Conservation (phyloP, 2,113 vertebrate genomes). For the Pampusana beccarii region DNA sequence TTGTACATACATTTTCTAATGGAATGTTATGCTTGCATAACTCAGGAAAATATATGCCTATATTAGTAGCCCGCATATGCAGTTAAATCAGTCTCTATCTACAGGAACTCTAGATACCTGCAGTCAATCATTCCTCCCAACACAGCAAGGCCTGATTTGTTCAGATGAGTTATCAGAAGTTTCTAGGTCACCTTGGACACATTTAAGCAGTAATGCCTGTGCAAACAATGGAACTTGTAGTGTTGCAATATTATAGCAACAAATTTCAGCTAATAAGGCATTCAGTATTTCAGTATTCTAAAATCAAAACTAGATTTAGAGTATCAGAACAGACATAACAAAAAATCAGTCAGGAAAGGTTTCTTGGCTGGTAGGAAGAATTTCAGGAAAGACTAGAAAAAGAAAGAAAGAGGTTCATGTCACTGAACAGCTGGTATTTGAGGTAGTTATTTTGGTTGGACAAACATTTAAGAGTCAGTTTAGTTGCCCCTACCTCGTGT, state of each 20-base stretch:
- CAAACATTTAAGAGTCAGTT: neutral
- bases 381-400: neutral
- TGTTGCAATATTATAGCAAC: neutral
- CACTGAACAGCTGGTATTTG: neutral
- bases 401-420: neutral
- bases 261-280: neutral
- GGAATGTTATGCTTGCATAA: neutral
- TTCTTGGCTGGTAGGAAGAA: neutral
- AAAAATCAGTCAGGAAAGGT: neutral
- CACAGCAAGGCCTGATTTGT: neutral
- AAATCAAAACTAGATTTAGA: neutral
- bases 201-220: neutral
- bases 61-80: neutral
- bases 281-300: neutral
- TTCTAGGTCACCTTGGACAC: neutral
- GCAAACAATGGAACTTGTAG: neutral
- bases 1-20: neutral
- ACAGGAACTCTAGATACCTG: neutral
- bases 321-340: neutral
- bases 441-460: neutral
- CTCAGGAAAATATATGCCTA: neutral
- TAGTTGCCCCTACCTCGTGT: fast-evolving
- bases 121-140: neutral
- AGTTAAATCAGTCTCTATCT: neutral
- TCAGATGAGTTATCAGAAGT: neutral